phyloP scores from a whole-genome alignment of 1,140 invertebrate species.

The Delia radicum region DNA sequence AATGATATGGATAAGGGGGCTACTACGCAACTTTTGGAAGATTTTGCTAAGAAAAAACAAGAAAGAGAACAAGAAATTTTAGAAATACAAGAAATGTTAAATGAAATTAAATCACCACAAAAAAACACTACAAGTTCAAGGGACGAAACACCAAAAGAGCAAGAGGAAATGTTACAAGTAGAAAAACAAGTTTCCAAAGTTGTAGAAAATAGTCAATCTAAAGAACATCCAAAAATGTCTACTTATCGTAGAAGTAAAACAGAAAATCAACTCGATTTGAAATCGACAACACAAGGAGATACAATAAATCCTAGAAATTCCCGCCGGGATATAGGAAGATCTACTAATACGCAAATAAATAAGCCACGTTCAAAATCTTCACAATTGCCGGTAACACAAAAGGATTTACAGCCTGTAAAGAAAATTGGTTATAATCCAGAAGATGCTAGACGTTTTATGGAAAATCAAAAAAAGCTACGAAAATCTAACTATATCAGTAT shows the following conservation, averaged over 20 bases:
- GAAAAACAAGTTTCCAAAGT: background rate
- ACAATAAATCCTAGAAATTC: background rate
- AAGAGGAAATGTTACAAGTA: background rate
- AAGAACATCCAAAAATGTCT: background rate
- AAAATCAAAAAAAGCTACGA: constrained; percentile 25
- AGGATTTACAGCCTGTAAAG: background rate
- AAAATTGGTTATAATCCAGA: constrained; percentile 17
- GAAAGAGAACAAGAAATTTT: constrained; percentile 24
- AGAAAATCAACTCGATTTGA: background rate
- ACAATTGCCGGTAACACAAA: background rate
- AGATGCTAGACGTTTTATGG: constrained; percentile 25
- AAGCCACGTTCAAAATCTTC: constrained; percentile 22
- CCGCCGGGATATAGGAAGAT: background rate
- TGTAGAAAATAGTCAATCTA: background rate
- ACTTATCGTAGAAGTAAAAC: background rate
- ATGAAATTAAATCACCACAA: constrained; percentile 14
- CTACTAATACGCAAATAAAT: background rate
- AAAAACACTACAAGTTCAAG: background rate
- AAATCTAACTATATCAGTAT: background rate
- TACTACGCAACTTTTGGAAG: background rate
- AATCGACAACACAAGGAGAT: background rate
- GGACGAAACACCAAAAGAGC: background rate
- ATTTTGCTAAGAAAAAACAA: constrained; percentile 19
- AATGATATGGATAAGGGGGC: background rate
- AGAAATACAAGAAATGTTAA: constrained; percentile 20